Evolutionary conservation across 2,797 vertebrate species (phyloP).

Genomic region (Pristis pectinata): DNA sequence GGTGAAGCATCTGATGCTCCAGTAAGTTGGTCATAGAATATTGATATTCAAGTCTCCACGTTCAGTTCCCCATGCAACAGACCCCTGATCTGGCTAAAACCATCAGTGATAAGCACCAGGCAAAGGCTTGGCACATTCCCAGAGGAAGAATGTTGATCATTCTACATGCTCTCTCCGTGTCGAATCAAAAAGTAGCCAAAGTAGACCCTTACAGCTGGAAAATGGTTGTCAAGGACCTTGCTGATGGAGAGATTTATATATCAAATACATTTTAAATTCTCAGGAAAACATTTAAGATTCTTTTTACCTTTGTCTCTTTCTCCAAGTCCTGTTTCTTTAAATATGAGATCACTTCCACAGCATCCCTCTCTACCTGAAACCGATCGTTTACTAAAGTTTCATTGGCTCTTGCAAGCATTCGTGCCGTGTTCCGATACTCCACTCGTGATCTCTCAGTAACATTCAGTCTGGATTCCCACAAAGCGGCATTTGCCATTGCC

Average conservation of each 20-base stretch:
- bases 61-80: background rate
- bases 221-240: background rate
- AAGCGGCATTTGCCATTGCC: constrained; percentile 62
- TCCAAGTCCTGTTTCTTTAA: constrained; percentile 57
- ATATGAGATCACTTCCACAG: constrained; percentile 56
- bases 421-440: constrained; percentile 60
- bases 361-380: constrained; percentile 62
- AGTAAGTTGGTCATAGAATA: background rate
- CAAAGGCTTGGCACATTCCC: background rate
- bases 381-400: constrained; percentile 64
- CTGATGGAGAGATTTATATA: background rate
- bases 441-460: constrained; percentile 59
- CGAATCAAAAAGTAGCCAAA: background rate
- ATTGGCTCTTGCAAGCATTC: constrained; percentile 59
- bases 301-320: constrained; percentile 64
- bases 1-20: background rate
- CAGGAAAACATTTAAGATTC: background rate
- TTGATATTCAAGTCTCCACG: background rate
- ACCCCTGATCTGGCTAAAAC: background rate
- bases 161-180: background rate
- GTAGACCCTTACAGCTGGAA: background rate
- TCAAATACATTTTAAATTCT: background rate
- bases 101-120: background rate
- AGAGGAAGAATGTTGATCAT: background rate
- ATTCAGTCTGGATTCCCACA: constrained; percentile 74